Evolutionary conservation across 2,113 vertebrate genomes (phyloP), one percentile per base, ranked within the genome.

Genomic region (Verasper variegatus): DNA sequence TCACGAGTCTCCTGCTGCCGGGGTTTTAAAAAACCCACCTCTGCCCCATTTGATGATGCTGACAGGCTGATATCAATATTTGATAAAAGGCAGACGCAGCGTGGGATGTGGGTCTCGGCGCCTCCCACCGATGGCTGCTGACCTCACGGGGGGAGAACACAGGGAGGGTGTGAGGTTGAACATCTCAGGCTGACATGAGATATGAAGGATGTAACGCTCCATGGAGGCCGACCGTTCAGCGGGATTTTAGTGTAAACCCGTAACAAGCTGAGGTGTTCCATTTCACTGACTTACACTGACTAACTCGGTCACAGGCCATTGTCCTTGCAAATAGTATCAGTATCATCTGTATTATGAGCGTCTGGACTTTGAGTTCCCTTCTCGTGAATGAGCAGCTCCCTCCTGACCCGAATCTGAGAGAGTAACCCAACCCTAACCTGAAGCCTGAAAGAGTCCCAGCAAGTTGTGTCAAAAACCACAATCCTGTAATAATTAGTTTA

Each of bases 31-130:
- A 55, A 20, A 17, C 14, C 14, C 51, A 52, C 5, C 0, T 73
- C 37, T 45, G 45, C 12, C 55, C 12, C 59, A 21, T 0, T 27
- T 27, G 59, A 52, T 65, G 21, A 60, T 59, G 66, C 62, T 74
- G 70, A 69, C 68, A 67, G 74, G 59, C 62, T 56, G 24, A 59
- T 65, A 68, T 81, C 57, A 79, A 76, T 76, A 79, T 83, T 83
- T 83, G 23, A 82, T 80, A 27, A 79, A 49, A 17, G 45, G 45
- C 45, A 49, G 45, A 18, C 13, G 15, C 45, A 17, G 45, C 13
- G 15, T 49, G 45, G 13, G 45, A 5, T 17, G 45, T 18, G 45
- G 45, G 45, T 49, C 45, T 6, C 45, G 4, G 45, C 4, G 15
- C 14, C 45, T 49, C 5, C 45, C 45, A 17, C 45, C 15, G 15